Conservation (phyloP, 2,888 invertebrate species). For the Oscheius sp. region DNA sequence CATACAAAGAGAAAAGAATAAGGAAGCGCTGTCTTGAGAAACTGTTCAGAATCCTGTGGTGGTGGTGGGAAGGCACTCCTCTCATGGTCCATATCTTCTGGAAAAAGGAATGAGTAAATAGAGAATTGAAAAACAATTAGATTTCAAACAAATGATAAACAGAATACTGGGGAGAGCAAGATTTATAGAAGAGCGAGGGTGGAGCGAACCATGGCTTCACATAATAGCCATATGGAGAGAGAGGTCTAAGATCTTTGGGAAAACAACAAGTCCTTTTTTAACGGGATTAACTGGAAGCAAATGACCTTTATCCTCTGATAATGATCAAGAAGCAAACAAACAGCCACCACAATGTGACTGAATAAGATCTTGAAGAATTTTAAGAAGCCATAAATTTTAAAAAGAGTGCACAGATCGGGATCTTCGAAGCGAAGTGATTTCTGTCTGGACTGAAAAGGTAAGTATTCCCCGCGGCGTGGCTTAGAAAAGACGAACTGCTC, state of each 20-base stretch:
- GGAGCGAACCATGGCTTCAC: no score
- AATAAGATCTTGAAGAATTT: neutral
- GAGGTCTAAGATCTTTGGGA: no score
- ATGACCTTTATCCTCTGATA: no score
- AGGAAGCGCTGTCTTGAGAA: conserved; percentile 51
- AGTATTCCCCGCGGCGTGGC: neutral
- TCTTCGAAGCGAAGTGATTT: neutral
- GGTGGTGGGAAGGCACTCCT: conserved; percentile 41
- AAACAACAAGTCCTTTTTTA: no score
- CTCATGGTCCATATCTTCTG: conserved; percentile 6
- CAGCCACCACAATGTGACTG: no score
- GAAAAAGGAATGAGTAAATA: neutral
- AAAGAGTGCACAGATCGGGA: neutral
- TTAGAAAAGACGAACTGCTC: conserved; percentile 3
- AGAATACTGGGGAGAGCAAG: no score
- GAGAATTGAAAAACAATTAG: neutral
- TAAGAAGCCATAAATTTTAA: neutral
- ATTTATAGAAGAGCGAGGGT: no score
- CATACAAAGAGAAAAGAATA: conserved; percentile 55
- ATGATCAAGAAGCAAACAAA: no score
- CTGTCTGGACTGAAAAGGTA: neutral
- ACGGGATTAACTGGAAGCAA: no score
- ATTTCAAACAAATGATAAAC: no score
- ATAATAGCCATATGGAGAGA: no score
- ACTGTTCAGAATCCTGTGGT: conserved; percentile 41